Evolutionary conservation across 2,888 invertebrate genomes (phyloP), one percentile per base, ranked within the genome.

Genomic region (Steinernema scapterisci): DNA sequence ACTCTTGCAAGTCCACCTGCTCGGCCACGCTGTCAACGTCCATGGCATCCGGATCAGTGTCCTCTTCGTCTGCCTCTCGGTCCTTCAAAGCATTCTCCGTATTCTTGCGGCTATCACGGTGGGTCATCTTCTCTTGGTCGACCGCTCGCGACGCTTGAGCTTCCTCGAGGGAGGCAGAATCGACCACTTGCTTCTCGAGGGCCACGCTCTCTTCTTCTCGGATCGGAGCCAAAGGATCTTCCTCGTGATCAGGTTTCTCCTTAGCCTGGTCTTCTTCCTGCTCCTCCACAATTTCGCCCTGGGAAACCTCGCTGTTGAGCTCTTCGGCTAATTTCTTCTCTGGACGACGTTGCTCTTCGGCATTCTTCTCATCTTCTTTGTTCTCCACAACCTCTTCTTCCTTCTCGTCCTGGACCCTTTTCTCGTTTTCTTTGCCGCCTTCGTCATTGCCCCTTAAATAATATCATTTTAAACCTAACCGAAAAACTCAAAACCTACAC

Each of bases 331-430:
- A 13, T 31, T 63, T 63, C 31, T 31, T 63, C 38, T 31, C 31
- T 2, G 63, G 63, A 1, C 31, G 27, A 9, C 6, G 63, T 31
- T 11, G 1, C 13, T 44, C 43, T 21, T 25, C 52, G 56, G 75
- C 54, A 16, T 79, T 83, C 0, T 74, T 56, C 16, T 83, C 80
- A 43, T 82, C 70, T 44, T 56, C 54, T 38, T 25, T 63, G 38
- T 71, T 90, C 9, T 78, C 73, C 9, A 63, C 71, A 25, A 56
- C 51, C 16, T 74, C 54, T 54, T 71, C 72, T 11, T 87, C 9
- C 9, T 71, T 51, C 1, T 89, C 48, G 85, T 87, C 71, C 73
- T 84, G 89, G 79, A 85, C 90, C 77, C 88, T 77, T 80, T 90
- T 91, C 80, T 91, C 91, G 74, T 71, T 46, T 13, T 79, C 78